phyloP scores from a whole-genome alignment of 2,797 vertebrate species.

The Molossus alvarezi region DNA sequence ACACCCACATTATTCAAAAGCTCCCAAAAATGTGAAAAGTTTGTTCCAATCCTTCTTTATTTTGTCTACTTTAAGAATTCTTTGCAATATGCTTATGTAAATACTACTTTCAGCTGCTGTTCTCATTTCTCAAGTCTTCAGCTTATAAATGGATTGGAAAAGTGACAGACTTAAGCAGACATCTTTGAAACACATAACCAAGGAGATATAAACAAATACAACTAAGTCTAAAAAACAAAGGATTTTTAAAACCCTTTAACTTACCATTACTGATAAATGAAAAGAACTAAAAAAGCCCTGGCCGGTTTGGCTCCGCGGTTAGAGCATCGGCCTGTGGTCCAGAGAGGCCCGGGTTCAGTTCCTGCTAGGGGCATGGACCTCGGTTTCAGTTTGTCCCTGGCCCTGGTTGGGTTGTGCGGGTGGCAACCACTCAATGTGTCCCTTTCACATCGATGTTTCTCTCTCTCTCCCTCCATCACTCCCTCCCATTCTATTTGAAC shows the following conservation, averaged over 20 bases:
- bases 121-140: slow-evolving; percentile 79
- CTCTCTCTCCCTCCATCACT: too few relatives aligned
- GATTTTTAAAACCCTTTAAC: slow-evolving; percentile 55
- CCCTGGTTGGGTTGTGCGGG: too few relatives aligned
- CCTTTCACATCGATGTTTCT: too few relatives aligned
- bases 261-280: background rate
- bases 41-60: slow-evolving; percentile 83
- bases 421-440: too few relatives aligned
- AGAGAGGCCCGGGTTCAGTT: too few relatives aligned
- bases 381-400: too few relatives aligned
- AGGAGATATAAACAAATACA: slow-evolving; percentile 82
- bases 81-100: slow-evolving; percentile 86
- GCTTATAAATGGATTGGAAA: slow-evolving; percentile 80
- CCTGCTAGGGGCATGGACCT: too few relatives aligned
- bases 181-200: slow-evolving; percentile 83
- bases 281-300: background rate
- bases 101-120: slow-evolving; percentile 83
- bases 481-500: too few relatives aligned
- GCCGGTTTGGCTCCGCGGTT: too few relatives aligned
- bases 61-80: slow-evolving; percentile 84
- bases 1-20: slow-evolving; percentile 82
- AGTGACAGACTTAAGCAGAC: slow-evolving; percentile 81
- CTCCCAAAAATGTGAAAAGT: slow-evolving; percentile 80
- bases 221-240: slow-evolving; percentile 75
- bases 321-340: too few relatives aligned